These are phyloP conservation scores for Leptura quadrifasciata DNA, from an alignment of 2,888 invertebrate species.

Conservation along the genomic window DNA sequence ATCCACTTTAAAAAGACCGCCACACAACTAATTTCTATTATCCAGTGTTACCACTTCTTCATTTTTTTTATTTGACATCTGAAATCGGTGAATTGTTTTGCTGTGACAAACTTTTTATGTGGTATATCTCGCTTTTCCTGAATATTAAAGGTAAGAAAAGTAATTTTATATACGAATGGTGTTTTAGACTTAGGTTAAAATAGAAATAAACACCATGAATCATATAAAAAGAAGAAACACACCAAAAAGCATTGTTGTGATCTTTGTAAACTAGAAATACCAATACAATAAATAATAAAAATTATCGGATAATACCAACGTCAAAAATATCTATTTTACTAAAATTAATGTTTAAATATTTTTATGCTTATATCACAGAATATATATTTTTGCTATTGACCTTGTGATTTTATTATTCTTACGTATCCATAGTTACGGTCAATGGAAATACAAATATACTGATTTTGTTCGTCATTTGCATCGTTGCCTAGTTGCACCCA, in stretches of 20 bases:
- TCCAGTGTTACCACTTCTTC: conserved; percentile 24
- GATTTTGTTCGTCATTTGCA: neutral
- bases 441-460: neutral
- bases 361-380: neutral
- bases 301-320: neutral
- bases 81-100: neutral
- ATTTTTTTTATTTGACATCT: conserved; percentile 20
- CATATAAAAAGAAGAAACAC: too few species aligned
- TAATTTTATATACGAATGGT: neutral
- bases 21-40: neutral
- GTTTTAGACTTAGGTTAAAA: too few species aligned
- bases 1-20: conserved; percentile 50
- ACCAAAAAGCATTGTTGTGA: too few species aligned
- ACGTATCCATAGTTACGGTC: neutral
- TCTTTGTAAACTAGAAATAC: too few species aligned
- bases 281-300: too few species aligned
- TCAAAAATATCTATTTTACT: neutral
- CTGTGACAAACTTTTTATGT: conserved; percentile 8
- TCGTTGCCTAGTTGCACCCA: neutral
- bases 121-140: neutral
- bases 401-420: neutral
- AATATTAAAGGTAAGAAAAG: neutral
- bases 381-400: neutral
- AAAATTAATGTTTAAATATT: neutral
- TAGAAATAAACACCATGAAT: too few species aligned